Conservation (phyloP, 2,113 vertebrate genomes). For the Chlamydotis undulata region DNA sequence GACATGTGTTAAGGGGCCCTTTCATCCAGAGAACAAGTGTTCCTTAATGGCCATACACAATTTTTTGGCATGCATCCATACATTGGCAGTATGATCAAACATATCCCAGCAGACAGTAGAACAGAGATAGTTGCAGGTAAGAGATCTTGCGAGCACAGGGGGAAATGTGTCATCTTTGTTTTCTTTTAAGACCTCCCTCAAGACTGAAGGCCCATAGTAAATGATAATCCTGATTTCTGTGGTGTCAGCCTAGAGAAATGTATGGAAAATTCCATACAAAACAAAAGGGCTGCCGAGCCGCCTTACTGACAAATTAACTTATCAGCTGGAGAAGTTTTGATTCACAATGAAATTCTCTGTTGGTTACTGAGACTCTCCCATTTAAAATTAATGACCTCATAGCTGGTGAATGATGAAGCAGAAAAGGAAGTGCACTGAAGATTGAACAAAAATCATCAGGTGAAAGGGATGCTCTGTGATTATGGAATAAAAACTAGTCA, state of each 20-base stretch:
- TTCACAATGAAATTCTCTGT: conserved; percentile 40
- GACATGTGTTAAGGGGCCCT: conserved; percentile 46
- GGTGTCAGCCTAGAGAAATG: neutral
- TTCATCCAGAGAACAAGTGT: conserved; percentile 45
- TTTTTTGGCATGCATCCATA: conserved; percentile 47
- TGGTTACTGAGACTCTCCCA: neutral
- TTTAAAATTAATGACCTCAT: conserved; percentile 54
- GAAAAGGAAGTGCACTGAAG: conserved; percentile 19
- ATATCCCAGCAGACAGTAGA: conserved; percentile 14
- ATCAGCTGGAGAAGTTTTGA: conserved; percentile 44
- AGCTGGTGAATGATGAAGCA: conserved; percentile 44
- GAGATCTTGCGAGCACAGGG: neutral
- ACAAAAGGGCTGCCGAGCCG: neutral
- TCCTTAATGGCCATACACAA: conserved; percentile 37
- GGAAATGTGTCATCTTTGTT: neutral
- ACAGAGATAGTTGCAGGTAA: conserved; percentile 26
- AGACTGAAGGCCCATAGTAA: neutral
- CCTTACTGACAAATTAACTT: conserved; percentile 50
- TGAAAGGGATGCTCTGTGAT: conserved; percentile 16
- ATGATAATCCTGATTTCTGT: neutral
- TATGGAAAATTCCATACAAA: conserved; percentile 34
- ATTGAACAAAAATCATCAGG: conserved; percentile 34
- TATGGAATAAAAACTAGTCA: conserved; percentile 42
- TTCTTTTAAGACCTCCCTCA: neutral
- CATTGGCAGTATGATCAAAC: conserved; percentile 24